These are phyloP conservation scores for Camelus bactrianus DNA, from an alignment of 2,113 vertebrate genomes.

Conservation along the genomic window DNA sequence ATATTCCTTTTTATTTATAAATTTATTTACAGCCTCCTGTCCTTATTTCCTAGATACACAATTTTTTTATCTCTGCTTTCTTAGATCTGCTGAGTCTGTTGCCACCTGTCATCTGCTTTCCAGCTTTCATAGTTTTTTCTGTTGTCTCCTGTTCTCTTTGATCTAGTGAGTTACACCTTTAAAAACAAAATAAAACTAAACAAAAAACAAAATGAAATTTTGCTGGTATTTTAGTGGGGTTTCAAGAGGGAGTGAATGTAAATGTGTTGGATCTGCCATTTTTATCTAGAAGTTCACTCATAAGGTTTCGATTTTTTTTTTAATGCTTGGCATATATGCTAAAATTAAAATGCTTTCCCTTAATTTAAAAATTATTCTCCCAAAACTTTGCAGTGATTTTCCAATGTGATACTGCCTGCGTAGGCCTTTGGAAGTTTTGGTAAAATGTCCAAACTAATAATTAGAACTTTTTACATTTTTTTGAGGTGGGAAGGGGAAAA, in stretches of 20 bases:
- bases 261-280: slow-evolving; percentile 34
- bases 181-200: slow-evolving; percentile 22
- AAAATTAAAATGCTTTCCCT: slow-evolving; percentile 57
- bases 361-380: slow-evolving; percentile 38
- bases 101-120: slow-evolving; percentile 18
- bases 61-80: slow-evolving; percentile 11
- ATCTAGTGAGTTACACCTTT: slow-evolving; percentile 15
- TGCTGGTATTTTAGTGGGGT: neutral
- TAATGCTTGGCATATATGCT: neutral
- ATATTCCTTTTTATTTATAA: slow-evolving; percentile 40
- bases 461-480: slow-evolving; percentile 64
- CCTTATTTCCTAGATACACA: slow-evolving; percentile 11
- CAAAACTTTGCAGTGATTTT: slow-evolving; percentile 40
- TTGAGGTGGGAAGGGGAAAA: slow-evolving; percentile 5
- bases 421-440: slow-evolving; percentile 50
- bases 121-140: slow-evolving; percentile 37
- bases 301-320: slow-evolving; percentile 20
- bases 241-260: slow-evolving; percentile 52
- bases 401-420: neutral
- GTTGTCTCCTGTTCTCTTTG: neutral
- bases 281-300: slow-evolving; percentile 37
- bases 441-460: slow-evolving; percentile 53
- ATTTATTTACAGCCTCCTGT: slow-evolving; percentile 2
- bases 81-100: slow-evolving; percentile 22
- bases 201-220: slow-evolving; percentile 10